Evolutionary conservation across 2,888 invertebrate genomes (phyloP).

Genomic region (Apantesis nais): DNA sequence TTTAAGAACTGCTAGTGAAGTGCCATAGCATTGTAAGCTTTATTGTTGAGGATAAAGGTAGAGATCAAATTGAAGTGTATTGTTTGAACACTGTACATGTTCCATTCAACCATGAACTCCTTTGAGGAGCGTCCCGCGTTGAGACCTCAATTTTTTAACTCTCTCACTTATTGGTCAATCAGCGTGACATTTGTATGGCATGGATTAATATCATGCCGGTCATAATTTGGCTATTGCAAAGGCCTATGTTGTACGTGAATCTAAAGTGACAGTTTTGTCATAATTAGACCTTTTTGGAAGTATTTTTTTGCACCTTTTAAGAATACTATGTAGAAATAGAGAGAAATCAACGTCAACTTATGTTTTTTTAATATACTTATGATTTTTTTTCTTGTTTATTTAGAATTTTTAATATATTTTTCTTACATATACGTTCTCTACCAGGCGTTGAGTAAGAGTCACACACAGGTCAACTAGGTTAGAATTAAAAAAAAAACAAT

Average conservation of each 20-base stretch:
- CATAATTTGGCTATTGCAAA: slow-evolving; percentile 63
- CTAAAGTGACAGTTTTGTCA: background rate
- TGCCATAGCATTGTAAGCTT: slow-evolving; percentile 65
- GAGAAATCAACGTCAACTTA: background rate
- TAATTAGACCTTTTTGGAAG: background rate
- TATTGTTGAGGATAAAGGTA: slow-evolving; percentile 58
- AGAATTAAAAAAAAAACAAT: no score
- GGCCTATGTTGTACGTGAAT: slow-evolving; percentile 36
- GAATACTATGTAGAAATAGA: background rate
- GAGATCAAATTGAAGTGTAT: slow-evolving; percentile 52
- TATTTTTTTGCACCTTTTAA: background rate
- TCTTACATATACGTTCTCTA: no score
- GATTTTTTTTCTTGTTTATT: background rate
- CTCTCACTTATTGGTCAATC: slow-evolving; percentile 83
- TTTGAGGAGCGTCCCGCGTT: slow-evolving; percentile 82
- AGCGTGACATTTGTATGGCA: slow-evolving; percentile 78
- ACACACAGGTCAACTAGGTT: no score
- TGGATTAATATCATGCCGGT: slow-evolving; percentile 66
- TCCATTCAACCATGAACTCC: slow-evolving; percentile 85
- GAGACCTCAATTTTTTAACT: slow-evolving; percentile 84
- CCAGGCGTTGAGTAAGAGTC: no score
- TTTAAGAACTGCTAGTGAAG: slow-evolving; percentile 72
- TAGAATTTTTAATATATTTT: background rate
- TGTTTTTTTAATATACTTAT: background rate
- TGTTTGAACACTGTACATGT: slow-evolving; percentile 75